Conservation (phyloP, 2,888 invertebrate species). For the Cryptocephalus primarius region DNA sequence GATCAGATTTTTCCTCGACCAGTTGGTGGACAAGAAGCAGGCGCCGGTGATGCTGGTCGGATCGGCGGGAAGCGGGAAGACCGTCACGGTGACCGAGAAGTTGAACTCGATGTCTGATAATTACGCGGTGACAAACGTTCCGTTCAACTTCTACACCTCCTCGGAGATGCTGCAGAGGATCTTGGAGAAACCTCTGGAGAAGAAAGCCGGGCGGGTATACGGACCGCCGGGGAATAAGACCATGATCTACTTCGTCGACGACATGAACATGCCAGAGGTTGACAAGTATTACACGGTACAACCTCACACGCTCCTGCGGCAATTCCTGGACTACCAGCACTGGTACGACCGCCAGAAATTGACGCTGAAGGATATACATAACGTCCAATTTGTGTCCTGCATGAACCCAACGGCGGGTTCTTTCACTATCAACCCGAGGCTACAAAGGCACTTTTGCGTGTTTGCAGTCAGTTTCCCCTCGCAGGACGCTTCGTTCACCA, state of each 20-base stretch:
- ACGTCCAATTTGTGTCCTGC: constrained; percentile 87
- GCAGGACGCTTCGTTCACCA: constrained; percentile 67
- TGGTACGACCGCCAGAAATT: constrained; percentile 91
- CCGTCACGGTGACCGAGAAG: constrained; percentile 81
- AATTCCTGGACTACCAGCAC: constrained; percentile 88
- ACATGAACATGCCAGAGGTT: constrained; percentile 96
- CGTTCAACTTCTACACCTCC: constrained; percentile 91
- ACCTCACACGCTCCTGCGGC: constrained; percentile 85
- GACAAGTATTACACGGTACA: constrained; percentile 91
- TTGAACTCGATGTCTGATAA: constrained; percentile 61
- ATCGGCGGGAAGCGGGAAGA: constrained; percentile 82
- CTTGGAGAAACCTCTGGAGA: constrained; percentile 85
- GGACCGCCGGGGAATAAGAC: constrained; percentile 89
- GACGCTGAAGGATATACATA: constrained; percentile 79
- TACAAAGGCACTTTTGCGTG: constrained; percentile 80
- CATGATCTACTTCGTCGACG: constrained; percentile 90
- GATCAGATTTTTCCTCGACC: constrained; percentile 71
- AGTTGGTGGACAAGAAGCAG: constrained; percentile 56
- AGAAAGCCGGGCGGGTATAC: constrained; percentile 88
- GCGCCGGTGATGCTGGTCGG: constrained; percentile 89
- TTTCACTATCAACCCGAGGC: constrained; percentile 82
- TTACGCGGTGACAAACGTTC: constrained; percentile 77
- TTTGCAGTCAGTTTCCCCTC: constrained; percentile 84
- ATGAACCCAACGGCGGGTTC: constrained; percentile 97
- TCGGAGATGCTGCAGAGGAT: constrained; percentile 84